A percentile compares a stretch with the other conserved stretches of the same genome.
phyloP scores from a whole-genome alignment of 1,140 invertebrate genomes.

The Aleiodes sp. region DNA sequence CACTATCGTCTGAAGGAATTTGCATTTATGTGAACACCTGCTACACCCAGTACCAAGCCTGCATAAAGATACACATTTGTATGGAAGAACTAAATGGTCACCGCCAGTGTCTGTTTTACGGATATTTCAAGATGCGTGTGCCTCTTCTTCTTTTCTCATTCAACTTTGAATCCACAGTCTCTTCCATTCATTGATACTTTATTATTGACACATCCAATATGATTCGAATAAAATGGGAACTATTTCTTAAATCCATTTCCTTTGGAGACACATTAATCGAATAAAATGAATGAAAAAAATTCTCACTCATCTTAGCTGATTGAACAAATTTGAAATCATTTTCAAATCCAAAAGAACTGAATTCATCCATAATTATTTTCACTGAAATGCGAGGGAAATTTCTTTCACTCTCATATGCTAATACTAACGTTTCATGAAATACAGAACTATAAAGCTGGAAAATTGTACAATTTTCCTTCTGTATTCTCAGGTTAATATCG shows the following conservation, averaged over 20 bases:
- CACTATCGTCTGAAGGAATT: constrained; percentile 31
- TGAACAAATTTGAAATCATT: too few relatives aligned
- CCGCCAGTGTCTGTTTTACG: not conserved
- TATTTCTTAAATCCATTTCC: not conserved
- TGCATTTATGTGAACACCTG: constrained; percentile 33
- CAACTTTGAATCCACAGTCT: not conserved
- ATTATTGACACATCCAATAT: not conserved
- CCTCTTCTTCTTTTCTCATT: not conserved
- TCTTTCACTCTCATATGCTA: too few relatives aligned
- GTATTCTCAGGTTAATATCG: too few relatives aligned
- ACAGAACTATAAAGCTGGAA: too few relatives aligned
- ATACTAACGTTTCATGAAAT: too few relatives aligned
- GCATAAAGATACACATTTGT: constrained; percentile 6
- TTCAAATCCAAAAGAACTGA: too few relatives aligned
- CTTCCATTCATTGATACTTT: not conserved
- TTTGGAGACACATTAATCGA: not conserved
- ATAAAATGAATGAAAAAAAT: not conserved
- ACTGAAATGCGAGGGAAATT: too few relatives aligned
- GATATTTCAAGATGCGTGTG: not conserved
- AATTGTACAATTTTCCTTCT: too few relatives aligned
- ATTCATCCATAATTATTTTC: too few relatives aligned
- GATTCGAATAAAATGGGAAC: not conserved
- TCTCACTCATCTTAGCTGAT: not conserved
- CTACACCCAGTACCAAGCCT: constrained; percentile 8
- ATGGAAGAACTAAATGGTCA: not conserved